Conservation (phyloP, 2,113 vertebrate genomes). For the Heloderma charlesbogerti region DNA sequence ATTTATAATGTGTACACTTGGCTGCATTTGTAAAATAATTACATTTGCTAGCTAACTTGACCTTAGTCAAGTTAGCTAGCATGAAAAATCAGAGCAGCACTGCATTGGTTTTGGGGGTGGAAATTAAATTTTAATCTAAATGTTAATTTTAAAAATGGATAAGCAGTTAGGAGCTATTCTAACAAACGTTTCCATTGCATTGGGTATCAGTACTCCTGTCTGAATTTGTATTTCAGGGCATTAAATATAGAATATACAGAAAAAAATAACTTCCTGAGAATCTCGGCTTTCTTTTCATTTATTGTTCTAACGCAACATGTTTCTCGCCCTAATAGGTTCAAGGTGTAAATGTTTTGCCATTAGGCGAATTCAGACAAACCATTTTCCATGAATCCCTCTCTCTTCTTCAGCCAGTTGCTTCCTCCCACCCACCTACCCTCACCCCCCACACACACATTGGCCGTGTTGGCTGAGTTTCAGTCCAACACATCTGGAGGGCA, state of each 20-base stretch:
- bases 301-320: neutral
- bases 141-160: slow-evolving; percentile 63
- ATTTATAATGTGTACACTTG: slow-evolving; percentile 65
- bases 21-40: slow-evolving; percentile 69
- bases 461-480: too few species aligned
- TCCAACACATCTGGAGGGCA: too few species aligned
- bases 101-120: slow-evolving; percentile 39
- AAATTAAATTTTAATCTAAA: slow-evolving; percentile 58
- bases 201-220: neutral
- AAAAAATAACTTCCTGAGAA: neutral
- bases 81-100: slow-evolving; percentile 58
- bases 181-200: slow-evolving; percentile 44
- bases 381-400: neutral
- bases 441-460: too few species aligned
- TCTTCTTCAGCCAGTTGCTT: neutral
- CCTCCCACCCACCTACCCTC: neutral
- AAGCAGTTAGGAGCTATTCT: slow-evolving; percentile 57
- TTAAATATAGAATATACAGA: neutral
- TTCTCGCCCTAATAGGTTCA: neutral
- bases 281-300: neutral
- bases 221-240: neutral
- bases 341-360: neutral
- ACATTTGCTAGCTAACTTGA: slow-evolving; percentile 70
- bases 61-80: slow-evolving; percentile 58
- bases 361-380: neutral